Percentiles rank a stretch among this genome's conserved stretches.
These are phyloP conservation scores for Alentia gelatinosa DNA, from an alignment of 2,888 invertebrate genomes.

Conservation along the genomic window DNA sequence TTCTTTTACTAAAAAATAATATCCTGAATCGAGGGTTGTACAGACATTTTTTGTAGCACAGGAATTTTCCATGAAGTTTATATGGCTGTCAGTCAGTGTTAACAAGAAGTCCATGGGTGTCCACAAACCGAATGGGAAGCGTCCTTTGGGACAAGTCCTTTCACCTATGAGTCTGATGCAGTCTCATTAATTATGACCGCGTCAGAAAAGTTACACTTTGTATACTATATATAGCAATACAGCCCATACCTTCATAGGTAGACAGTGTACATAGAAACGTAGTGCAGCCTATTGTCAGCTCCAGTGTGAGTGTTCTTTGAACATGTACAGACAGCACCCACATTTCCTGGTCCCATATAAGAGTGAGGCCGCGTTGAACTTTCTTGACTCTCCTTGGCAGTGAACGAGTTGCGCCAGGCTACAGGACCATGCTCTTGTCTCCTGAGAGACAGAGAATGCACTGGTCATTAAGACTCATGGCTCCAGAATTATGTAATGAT, in stretches of 20 bases:
- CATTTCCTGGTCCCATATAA: not conserved
- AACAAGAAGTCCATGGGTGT: not conserved
- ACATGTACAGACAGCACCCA: not conserved
- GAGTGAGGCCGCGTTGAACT: not conserved
- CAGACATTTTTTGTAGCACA: conserved; percentile 38
- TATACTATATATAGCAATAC: conserved; percentile 47
- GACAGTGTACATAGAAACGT: conserved; percentile 35
- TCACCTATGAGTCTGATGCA: not conserved
- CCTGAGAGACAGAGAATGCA: too few relatives aligned
- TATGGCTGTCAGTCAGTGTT: not conserved
- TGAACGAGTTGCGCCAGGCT: not conserved
- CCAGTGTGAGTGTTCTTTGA: not conserved
- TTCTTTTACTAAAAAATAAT: not conserved
- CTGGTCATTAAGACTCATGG: too few relatives aligned
- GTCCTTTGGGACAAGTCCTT: not conserved
- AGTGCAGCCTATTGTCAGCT: not conserved
- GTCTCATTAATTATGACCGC: not conserved
- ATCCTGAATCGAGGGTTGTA: conserved; percentile 33
- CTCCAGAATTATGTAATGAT: too few relatives aligned
- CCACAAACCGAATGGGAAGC: not conserved
- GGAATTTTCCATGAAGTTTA: conserved; percentile 13
- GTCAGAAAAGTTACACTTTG: not conserved
- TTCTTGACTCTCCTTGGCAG: not conserved
- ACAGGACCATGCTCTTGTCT: too few relatives aligned
- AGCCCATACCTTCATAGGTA: conserved; percentile 29